phyloP scores from a whole-genome alignment of 1,140 invertebrate genomes.

The Lithobius niger region DNA sequence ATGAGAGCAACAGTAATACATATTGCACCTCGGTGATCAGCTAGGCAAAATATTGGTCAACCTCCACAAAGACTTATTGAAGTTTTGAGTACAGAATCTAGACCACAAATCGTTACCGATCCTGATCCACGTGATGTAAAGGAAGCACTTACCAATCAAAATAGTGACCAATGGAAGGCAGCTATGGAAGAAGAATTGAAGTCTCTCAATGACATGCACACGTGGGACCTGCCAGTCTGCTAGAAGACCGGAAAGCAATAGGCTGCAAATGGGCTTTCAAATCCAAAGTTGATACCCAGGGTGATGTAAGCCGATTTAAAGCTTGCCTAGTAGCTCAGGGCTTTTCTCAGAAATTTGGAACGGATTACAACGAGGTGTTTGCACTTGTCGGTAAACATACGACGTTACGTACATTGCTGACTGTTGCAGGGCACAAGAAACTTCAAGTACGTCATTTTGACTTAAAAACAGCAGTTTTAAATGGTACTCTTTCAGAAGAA shows the following conservation, averaged over 20 bases:
- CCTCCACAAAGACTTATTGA: not conserved
- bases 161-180: conserved; percentile 5
- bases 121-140: not conserved
- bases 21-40: not conserved
- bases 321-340: conserved; percentile 20
- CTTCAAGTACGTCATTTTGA: conserved; percentile 19
- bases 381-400: conserved; percentile 16
- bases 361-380: conserved; percentile 21
- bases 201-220: conserved; percentile 10
- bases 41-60: not conserved
- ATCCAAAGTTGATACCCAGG: conserved; percentile 6
- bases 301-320: not conserved
- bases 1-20: not conserved
- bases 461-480: conserved; percentile 18
- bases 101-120: too few relatives aligned
- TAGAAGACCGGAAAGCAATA: not conserved
- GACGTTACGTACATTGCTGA: conserved; percentile 18
- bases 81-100: not conserved
- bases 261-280: conserved; percentile 10
- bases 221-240: conserved; percentile 12
- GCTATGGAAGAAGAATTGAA: conserved; percentile 13
- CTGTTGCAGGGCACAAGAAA: conserved; percentile 15
- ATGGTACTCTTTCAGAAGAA: conserved; percentile 18
- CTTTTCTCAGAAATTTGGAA: conserved; percentile 17
- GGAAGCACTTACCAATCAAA: not conserved